phyloP scores from a whole-genome alignment of 2,113 vertebrate species.

The Notothenia rossii region DNA sequence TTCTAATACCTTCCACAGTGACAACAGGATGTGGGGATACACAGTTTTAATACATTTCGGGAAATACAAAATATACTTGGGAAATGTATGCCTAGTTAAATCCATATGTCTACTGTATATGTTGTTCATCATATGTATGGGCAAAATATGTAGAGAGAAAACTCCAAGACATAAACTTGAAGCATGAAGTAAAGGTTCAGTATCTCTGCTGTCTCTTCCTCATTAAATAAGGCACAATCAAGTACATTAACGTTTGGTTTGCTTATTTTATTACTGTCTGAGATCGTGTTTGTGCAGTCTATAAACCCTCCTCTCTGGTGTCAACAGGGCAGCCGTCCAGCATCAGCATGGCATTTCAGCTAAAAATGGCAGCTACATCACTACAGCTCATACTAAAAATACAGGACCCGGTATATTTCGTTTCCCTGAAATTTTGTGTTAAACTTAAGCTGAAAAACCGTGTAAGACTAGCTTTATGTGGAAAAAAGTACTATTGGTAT shows the following conservation, averaged over 20 bases:
- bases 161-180: neutral
- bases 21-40: constrained; percentile 19
- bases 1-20: constrained; percentile 40
- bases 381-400: constrained; percentile 70
- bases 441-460: constrained; percentile 35
- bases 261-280: constrained; percentile 1
- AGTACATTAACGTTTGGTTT: neutral
- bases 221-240: neutral
- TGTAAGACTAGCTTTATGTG: constrained; percentile 22
- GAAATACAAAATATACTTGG: neutral
- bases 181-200: neutral
- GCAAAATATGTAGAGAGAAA: neutral
- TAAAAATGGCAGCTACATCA: constrained; percentile 76
- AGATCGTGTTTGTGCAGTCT: constrained; percentile 35
- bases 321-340: constrained; percentile 58
- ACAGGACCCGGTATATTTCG: constrained; percentile 49
- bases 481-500: constrained; percentile 28
- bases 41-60: constrained; percentile 18
- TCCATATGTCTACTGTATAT: neutral
- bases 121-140: neutral
- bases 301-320: constrained; percentile 51
- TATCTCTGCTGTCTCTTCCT: neutral
- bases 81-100: neutral
- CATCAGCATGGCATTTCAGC: constrained; percentile 54
- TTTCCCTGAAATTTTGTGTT: constrained; percentile 68